A percentile compares a stretch with the other conserved stretches of the same genome.
Conservation (phyloP, 2,113 vertebrate species). For the Sylvia atricapilla region DNA sequence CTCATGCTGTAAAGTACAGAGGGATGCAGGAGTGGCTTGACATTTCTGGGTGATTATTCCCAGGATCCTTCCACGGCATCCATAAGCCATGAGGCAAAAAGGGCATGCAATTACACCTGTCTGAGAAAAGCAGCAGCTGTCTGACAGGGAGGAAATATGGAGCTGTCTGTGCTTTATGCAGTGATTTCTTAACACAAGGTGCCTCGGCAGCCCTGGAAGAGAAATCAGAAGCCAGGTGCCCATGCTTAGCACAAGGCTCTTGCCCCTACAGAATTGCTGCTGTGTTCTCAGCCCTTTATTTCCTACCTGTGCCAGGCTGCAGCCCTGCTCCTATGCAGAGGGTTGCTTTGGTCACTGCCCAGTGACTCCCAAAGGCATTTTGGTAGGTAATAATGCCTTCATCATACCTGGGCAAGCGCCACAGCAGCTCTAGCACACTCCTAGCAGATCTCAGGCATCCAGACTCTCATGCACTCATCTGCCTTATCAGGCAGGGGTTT, state of each 20-base stretch:
- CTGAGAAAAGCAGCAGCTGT: not conserved
- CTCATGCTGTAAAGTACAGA: not conserved
- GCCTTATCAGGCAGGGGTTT: not conserved
- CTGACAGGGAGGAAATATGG: not conserved
- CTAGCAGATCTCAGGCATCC: fast-evolving
- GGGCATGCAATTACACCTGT: not conserved
- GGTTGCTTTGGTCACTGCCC: not conserved
- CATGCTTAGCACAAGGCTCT: not conserved
- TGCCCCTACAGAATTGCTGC: not conserved
- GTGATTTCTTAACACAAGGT: not conserved
- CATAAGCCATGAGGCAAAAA: not conserved
- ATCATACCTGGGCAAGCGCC: not conserved
- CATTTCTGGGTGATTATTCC: conserved; percentile 14
- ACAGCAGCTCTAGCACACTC: not conserved
- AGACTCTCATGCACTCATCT: not conserved
- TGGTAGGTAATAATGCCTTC: not conserved
- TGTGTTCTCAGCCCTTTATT: not conserved
- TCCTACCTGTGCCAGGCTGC: not conserved
- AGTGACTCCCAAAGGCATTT: not conserved
- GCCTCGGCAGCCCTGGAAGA: not conserved
- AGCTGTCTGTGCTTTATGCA: not conserved
- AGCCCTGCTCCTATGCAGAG: not conserved
- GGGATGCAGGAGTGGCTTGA: not conserved
- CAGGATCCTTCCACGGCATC: not conserved
- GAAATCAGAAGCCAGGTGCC: not conserved